These are phyloP conservation scores for Parazoanthus darwini DNA, from an alignment of 92 coral and sea anemone genomes.

Conservation along the genomic window DNA sequence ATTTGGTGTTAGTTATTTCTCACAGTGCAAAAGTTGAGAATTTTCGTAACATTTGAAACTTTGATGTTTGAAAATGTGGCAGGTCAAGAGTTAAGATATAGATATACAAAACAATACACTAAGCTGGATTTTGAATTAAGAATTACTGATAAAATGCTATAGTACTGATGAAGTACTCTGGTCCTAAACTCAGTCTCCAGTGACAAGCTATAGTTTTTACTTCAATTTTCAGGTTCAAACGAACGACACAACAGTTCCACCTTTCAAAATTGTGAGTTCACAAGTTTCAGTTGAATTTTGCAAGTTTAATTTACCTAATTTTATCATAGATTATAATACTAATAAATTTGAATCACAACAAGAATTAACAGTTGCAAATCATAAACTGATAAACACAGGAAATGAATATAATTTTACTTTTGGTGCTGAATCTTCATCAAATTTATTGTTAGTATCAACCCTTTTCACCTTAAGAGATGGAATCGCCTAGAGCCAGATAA, in stretches of 20 bases:
- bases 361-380: not conserved
- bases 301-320: constrained; percentile 10
- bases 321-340: not conserved
- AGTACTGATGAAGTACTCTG: not conserved
- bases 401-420: not conserved
- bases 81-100: too few relatives aligned
- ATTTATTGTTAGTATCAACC: not conserved
- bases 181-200: not conserved
- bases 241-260: constrained; percentile 32
- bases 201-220: not conserved
- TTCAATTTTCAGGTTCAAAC: constrained; percentile 36
- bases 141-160: not conserved
- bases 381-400: not conserved
- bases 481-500: too few relatives aligned
- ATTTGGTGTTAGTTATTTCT: too few relatives aligned
- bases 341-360: not conserved
- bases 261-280: constrained; percentile 44
- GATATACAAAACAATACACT: too few relatives aligned
- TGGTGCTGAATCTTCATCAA: not conserved
- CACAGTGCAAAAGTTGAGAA: too few relatives aligned
- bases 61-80: too few relatives aligned
- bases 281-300: constrained; percentile 35
- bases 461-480: not conserved
- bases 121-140: too few relatives aligned
- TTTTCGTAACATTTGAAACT: too few relatives aligned